These are phyloP conservation scores for Oscheius sp. DNA, from an alignment of 2,888 invertebrate species.

Conservation along the genomic window DNA sequence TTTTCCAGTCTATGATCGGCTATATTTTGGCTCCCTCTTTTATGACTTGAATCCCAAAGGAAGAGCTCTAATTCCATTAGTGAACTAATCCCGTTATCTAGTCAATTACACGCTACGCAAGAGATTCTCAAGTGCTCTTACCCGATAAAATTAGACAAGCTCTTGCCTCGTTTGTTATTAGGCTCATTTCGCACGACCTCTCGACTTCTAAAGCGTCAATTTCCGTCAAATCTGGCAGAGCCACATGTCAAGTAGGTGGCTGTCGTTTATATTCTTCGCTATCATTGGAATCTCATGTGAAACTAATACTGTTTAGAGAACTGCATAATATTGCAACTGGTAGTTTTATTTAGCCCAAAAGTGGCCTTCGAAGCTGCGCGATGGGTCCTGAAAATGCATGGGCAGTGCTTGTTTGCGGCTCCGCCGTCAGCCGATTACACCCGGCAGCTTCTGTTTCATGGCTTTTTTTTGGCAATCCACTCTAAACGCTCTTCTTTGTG, in stretches of 20 bases:
- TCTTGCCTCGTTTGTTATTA: neutral
- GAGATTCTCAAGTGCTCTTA: too few relatives aligned
- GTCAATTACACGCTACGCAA: too few relatives aligned
- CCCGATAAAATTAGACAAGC: neutral
- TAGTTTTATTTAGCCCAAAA: neutral
- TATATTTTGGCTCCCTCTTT: too few relatives aligned
- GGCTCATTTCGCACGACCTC: neutral
- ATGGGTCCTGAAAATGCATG: slow-evolving; percentile 9
- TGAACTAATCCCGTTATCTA: too few relatives aligned
- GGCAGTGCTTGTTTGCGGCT: neutral
- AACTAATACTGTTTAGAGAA: neutral
- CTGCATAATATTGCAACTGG: neutral
- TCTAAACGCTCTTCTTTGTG: too few relatives aligned
- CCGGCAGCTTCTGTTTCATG: neutral
- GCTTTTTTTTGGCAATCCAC: too few relatives aligned
- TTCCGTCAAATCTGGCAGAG: neutral
- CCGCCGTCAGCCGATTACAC: neutral
- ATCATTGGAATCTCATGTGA: neutral
- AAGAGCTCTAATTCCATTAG: too few relatives aligned
- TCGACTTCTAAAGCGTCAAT: neutral
- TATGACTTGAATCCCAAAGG: too few relatives aligned
- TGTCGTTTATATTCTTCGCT: slow-evolving; percentile 2
- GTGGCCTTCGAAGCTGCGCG: neutral
- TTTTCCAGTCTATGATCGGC: too few relatives aligned
- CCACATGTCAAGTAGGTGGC: slow-evolving; percentile 9